A percentile compares a stretch with the other conserved stretches of the same genome.
Conservation (phyloP, 2,888 invertebrate genomes). For the Euzophera pinguis region DNA sequence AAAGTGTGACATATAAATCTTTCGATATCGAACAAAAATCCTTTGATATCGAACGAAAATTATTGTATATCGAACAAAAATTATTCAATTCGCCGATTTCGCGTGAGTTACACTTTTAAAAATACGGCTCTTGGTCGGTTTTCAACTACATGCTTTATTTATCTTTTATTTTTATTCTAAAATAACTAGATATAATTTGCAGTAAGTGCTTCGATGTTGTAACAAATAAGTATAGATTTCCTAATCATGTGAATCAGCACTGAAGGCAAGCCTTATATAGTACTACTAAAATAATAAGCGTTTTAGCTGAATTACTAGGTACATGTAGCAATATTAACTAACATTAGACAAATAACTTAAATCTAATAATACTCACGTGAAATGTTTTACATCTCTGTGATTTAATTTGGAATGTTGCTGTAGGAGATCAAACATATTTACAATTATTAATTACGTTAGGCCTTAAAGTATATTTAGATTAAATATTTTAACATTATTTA, state of each 20-base stretch:
- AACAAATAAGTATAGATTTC: too few species aligned
- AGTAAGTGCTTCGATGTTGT: too few species aligned
- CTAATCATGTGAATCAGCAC: background rate
- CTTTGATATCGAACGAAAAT: too few species aligned
- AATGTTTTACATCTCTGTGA: slow-evolving; percentile 51
- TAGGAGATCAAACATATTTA: slow-evolving; percentile 54
- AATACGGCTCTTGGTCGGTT: too few species aligned
- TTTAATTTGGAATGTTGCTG: slow-evolving; percentile 73
- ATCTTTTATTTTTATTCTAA: too few species aligned
- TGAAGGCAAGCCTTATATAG: background rate
- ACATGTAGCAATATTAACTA: slow-evolving; percentile 4
- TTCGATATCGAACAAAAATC: too few species aligned
- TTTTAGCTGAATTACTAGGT: slow-evolving; percentile 8
- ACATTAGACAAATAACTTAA: slow-evolving; percentile 8
- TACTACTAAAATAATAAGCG: slow-evolving; percentile 16
- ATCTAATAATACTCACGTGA: slow-evolving; percentile 22
- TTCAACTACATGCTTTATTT: too few species aligned
- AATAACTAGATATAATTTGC: too few species aligned
- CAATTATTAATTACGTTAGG: slow-evolving; percentile 20
- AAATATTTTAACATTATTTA: background rate
- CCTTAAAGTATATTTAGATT: slow-evolving; percentile 5
- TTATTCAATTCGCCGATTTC: too few species aligned
- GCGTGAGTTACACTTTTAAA: too few species aligned
- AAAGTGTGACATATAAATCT: too few species aligned
- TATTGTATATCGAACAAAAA: too few species aligned